A percentile compares a stretch with the other conserved stretches of the same genome.
These are phyloP conservation scores for Urocitellus parryii DNA, from an alignment of 2,113 vertebrate genomes.

Conservation along the genomic window DNA sequence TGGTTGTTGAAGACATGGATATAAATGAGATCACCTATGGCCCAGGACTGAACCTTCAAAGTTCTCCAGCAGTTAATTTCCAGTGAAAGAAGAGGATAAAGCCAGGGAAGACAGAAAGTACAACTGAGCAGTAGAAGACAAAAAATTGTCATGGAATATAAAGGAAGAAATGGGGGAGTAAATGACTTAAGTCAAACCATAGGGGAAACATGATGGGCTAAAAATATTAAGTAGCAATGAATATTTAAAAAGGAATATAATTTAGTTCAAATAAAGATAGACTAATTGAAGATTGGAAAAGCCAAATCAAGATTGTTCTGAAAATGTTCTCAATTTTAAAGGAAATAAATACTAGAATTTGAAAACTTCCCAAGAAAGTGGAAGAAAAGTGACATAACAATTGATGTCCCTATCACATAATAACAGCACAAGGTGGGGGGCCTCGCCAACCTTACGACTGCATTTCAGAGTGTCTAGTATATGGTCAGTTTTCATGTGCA, in stretches of 20 bases:
- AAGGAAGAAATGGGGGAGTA: not conserved
- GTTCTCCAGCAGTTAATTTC: not conserved
- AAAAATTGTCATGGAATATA: not conserved
- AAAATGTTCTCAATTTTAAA: not conserved
- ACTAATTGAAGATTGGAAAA: not conserved
- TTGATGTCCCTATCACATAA: not conserved
- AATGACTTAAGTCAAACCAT: not conserved
- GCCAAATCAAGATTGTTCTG: not conserved
- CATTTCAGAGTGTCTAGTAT: not conserved
- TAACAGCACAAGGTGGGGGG: not conserved
- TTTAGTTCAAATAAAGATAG: constrained; percentile 3
- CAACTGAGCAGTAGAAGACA: not conserved
- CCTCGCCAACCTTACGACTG: not conserved
- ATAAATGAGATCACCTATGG: not conserved
- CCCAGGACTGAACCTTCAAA: not conserved
- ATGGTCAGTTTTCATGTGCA: not conserved
- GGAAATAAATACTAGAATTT: constrained; percentile 7
- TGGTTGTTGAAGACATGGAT: not conserved
- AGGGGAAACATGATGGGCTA: not conserved
- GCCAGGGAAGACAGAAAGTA: not conserved
- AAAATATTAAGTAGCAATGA: not conserved
- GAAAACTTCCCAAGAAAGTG: not conserved
- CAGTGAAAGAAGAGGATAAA: not conserved
- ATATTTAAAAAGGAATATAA: not conserved
- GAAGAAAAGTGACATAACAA: not conserved